phyloP scores from a whole-genome alignment of 2,888 invertebrate species.

The Pheosia gnoma region DNA sequence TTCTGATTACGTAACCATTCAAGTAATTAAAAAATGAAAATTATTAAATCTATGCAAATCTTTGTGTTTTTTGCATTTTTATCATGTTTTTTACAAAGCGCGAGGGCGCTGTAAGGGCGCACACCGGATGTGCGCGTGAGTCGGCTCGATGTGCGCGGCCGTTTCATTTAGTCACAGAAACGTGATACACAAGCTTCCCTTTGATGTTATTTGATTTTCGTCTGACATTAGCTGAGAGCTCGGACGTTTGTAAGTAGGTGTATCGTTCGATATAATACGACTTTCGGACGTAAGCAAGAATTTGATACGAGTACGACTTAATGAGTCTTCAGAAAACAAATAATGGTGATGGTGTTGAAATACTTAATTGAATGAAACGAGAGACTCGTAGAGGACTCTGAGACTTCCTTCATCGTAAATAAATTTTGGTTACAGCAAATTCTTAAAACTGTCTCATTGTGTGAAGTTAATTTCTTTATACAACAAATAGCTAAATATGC shows the following conservation, averaged over 20 bases:
- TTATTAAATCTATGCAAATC: background rate
- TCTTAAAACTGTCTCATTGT: too few species aligned
- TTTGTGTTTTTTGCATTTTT: background rate
- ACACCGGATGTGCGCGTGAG: constrained; percentile 58
- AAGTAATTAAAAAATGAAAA: background rate
- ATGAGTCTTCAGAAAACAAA: background rate
- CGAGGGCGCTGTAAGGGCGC: constrained; percentile 44
- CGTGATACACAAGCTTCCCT: constrained; percentile 60
- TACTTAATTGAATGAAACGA: background rate
- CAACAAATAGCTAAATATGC: too few species aligned
- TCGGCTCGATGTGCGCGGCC: constrained; percentile 54
- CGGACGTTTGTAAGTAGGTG: constrained; percentile 39
- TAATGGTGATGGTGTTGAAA: background rate
- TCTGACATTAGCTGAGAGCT: constrained; percentile 54
- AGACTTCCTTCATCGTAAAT: too few species aligned
- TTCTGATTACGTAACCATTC: too few species aligned
- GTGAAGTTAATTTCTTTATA: too few species aligned
- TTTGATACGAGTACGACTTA: background rate
- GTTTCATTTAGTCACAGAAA: constrained; percentile 59
- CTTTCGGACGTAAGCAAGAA: background rate
- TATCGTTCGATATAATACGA: constrained; percentile 32
- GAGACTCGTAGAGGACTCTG: background rate
- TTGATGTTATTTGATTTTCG: constrained; percentile 63
- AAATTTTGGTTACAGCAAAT: too few species aligned
- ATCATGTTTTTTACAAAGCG: constrained; percentile 20